Conservation (phyloP, 2,113 vertebrate genomes). For the Phaethornis superciliosus region DNA sequence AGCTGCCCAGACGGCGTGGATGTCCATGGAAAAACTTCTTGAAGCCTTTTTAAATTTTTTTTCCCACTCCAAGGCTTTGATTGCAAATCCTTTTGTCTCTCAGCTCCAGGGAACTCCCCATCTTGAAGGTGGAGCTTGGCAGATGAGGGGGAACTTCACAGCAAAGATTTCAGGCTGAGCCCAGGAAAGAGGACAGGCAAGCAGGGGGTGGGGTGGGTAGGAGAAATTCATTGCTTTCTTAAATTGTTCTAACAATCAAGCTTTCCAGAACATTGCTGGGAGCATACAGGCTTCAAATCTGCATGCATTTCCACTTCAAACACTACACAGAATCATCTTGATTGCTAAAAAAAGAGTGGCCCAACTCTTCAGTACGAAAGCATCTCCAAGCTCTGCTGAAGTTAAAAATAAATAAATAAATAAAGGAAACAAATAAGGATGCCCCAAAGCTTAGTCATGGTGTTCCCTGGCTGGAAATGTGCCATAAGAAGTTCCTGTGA, state of each 20-base stretch:
- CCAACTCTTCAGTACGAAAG: background rate
- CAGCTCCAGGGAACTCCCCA: conserved; percentile 33
- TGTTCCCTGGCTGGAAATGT: background rate
- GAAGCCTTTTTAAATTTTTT: background rate
- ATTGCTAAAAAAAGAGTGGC: background rate
- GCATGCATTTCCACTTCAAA: conserved; percentile 81
- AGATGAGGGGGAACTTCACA: background rate
- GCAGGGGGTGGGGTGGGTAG: background rate
- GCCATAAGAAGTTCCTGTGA: background rate
- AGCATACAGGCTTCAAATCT: conserved; percentile 84
- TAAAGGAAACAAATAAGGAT: background rate
- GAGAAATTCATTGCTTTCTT: conserved; percentile 49
- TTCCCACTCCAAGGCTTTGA: background rate
- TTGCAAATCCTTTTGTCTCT: conserved; percentile 46
- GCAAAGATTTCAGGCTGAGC: background rate
- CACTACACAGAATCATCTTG: conserved; percentile 68
- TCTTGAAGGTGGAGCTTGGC: background rate
- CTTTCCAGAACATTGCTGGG: conserved; percentile 82
- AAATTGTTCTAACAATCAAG: conserved; percentile 70
- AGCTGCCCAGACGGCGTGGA: background rate
- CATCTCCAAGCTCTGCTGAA: background rate
- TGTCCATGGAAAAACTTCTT: background rate
- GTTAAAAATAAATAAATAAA: background rate
- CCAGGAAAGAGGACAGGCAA: background rate
- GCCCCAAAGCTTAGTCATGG: background rate